Base-by-base conservation (phyloP, 2,888 invertebrate species). In the Oligia fasciuncula region DNA sequence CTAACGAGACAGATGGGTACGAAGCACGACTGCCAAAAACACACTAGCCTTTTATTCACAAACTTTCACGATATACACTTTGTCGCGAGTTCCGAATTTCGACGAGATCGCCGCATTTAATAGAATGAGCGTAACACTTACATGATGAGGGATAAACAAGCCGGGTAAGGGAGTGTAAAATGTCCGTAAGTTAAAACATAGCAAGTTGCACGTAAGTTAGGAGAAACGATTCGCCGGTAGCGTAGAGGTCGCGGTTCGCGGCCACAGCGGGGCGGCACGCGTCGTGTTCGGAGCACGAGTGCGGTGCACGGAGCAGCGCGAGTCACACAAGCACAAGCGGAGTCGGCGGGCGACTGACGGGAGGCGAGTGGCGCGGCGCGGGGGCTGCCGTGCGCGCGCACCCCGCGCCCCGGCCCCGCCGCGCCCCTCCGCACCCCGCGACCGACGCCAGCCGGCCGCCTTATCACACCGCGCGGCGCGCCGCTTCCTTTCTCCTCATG, bases 341-440 rank as follows among this genome's bases (percentile, higher is more conserved):
- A 96, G 97, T 96, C 96, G 97, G 97, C 97, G 95, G 97, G 97
- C 97, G 97, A 97, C 97, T 97, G 97, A 95, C 95, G 95, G 95
- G 94, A 92, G 94, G 94, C 93, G 80, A 93, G 92, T 92, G 94
- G 93, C 92, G 95, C 93, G 95, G 94, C 94, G 95, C 93, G 95
- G 96, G 95, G 95, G 93, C 94, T 93, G 94, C 94, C 93, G 91
- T 94, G 95, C 96, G 96, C 96, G 95, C 95, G 95, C 95, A 95
- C 95, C 93, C 94, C 94, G 87, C 93, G 83, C 93, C 90, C 89
- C 89, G 92, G 87, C 88, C 89, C 86, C 91, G 83, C 91, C 88
- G 84, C 90, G 80, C 89, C 87, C 92, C 90, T 65, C 91, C 83
- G 93, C 94, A 78, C 94, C 94, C 93, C 92, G 90, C 92, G 90